Evolutionary conservation across 2,113 vertebrate species (phyloP), one percentile per base, ranked within the genome.

Genomic region (Brachypodius melanocephalos): DNA sequence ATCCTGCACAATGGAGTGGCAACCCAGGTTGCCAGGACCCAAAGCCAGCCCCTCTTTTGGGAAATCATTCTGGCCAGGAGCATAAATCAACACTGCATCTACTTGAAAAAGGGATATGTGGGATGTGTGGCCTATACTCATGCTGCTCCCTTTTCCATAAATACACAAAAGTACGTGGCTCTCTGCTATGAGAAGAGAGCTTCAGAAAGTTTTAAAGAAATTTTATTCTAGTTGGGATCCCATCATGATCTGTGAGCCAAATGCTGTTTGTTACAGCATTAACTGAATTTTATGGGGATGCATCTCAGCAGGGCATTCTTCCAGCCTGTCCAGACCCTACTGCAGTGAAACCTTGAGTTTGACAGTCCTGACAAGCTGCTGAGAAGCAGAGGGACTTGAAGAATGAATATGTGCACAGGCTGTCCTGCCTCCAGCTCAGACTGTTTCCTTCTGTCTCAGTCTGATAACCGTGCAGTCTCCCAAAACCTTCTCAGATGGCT

Each of bases 361-460:
- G 78, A 71, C 82, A 79, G 72, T 26, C 55, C 52, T 73, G 82
- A 68, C 67, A 74, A 78, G 48, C 77, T 78, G 68, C 79, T 66
- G 67, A 92, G 54, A 92, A 89, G 48, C 48, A 65, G 69, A 59
- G 81, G 14, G 72, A 67, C 90, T 58, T 55, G 73, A 55, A 71
- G 69, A 73, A 74, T 71, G 38, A 67, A 75, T 78, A 81, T 7
- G 8, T 89, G 38, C 57, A 59, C 29, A 51, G 66, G 31, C 85
- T 88, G 88, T 80, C 54, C 67, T 85, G 82, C 85, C 42, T 93
- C 42, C 75, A 80, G 88, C 63, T 93, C 88, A 69, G 83, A 92
- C 59, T 15, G 71, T 91, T 91, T 95, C 83, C 90, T 92, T 78
- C 94, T 95, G 88, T 92, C 94, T 95, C 91, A 61, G 83, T 43